Base-by-base conservation (phyloP, 1,140 invertebrate species). In the Eciton burchellii region DNA sequence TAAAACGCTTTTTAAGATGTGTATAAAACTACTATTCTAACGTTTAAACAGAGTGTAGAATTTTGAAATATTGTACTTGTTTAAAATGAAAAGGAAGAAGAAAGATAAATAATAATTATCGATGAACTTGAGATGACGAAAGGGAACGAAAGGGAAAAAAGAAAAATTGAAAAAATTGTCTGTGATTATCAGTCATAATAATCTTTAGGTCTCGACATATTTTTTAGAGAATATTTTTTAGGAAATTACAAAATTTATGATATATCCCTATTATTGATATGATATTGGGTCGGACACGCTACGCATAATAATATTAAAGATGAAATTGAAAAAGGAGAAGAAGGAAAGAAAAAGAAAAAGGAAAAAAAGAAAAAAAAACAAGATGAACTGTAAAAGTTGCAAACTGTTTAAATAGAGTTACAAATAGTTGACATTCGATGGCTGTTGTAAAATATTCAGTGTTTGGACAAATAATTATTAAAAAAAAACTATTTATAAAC, bases 101-200 rank as follows among this genome's bases (percentile, higher is more conserved):
- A 73, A 72, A 79, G 49, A 70, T 68, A 79, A 82, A 81, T 57
- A 65, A 81, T 84, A 59, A 57, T 66, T 87, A 85, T 81, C 57
- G 76, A 87, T 26, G 68, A 87, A 89, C 83, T 89, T 29, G 49
- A 35, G 35, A 74, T 35, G 71, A 54, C 9, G 79, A n/a, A n/a
- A n/a, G n/a, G n/a, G 85, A 85, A 87, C 26, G 81, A 85, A 90
- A 89, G 76, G 54, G 91, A 88, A 90, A 35, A 90, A 90, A 88
- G 72, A 72, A 92, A 88, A 90, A 90, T 90, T 88, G 73, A 90
- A 91, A 89, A 93, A 93, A 93, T 93, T 93, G 92, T 93, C 92
- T 93, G 92, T 93, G 93, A 93, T 93, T 93, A 93, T 93, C 93
- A 93, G 93, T 93, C 93, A 93, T 93, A 93, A 93, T 93, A 93